phyloP scores from a whole-genome alignment of 2,797 vertebrate species.

The Nannoperca australis region DNA sequence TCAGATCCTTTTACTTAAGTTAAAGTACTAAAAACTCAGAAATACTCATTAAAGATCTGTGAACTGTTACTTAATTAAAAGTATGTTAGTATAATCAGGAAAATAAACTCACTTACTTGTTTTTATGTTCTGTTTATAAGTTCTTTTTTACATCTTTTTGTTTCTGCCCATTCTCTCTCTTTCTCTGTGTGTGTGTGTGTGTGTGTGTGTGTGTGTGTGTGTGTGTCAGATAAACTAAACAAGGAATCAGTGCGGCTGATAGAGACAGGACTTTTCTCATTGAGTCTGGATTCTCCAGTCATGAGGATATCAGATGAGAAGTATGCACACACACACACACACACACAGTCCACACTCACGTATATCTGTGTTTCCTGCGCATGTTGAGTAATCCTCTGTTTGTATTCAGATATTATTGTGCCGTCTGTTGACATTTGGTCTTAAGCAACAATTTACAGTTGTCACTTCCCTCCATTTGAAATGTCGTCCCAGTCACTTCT shows the following conservation, averaged over 20 bases:
- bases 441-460: conserved; percentile 13
- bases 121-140: too few species aligned
- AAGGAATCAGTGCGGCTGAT: conserved; percentile 88
- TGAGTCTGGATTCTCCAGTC: conserved; percentile 89
- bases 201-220: neutral
- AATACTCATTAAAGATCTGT: too few species aligned
- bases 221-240: conserved; percentile 86
- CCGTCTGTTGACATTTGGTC: conserved; percentile 44
- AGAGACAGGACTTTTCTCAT: conserved; percentile 86
- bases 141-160: neutral
- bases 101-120: too few species aligned
- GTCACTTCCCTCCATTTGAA: conserved; percentile 42
- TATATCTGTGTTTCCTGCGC: conserved; percentile 48
- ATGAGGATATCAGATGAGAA: conserved; percentile 89
- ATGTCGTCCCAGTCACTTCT: neutral
- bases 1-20: too few species aligned
- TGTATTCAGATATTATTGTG: conserved; percentile 61
- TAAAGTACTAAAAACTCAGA: too few species aligned
- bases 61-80: too few species aligned
- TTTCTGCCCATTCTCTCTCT: neutral
- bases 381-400: conserved; percentile 37
- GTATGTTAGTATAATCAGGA: too few species aligned
- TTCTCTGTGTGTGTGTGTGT: neutral
- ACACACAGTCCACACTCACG: conserved; percentile 7
- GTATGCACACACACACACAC: conserved; percentile 63